phyloP scores from a whole-genome alignment of 2,797 vertebrate genomes.

The Capromys pilorides region DNA sequence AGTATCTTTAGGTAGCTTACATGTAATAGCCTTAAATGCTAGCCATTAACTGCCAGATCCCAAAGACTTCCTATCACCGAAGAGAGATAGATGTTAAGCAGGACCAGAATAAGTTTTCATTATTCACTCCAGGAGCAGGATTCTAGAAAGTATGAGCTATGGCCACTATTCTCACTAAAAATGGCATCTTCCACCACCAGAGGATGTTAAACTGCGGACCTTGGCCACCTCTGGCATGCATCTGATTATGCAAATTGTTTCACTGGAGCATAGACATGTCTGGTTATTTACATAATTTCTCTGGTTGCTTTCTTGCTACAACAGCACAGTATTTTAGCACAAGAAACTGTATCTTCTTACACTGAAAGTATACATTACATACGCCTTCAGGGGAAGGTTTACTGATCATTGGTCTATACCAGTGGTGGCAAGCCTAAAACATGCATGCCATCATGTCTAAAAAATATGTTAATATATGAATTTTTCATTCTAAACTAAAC shows the following conservation, averaged over 20 bases:
- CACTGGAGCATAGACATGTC: background rate
- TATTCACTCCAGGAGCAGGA: background rate
- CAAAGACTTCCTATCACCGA: background rate
- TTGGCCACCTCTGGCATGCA: background rate
- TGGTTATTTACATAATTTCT: background rate
- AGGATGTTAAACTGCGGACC: background rate
- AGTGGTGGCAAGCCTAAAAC: background rate
- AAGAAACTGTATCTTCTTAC: background rate
- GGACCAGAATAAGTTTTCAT: background rate
- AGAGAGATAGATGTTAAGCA: background rate
- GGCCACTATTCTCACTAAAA: background rate
- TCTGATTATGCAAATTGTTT: slow-evolving; percentile 2
- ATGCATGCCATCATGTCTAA: background rate
- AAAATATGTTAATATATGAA: background rate
- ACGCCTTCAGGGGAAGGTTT: background rate
- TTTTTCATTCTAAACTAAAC: background rate
- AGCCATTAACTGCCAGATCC: background rate
- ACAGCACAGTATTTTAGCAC: background rate
- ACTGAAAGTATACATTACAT: background rate
- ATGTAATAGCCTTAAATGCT: background rate
- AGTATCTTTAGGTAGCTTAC: background rate
- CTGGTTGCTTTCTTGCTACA: background rate
- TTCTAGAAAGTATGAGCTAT: background rate
- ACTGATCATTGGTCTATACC: background rate
- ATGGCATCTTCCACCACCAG: background rate